phyloP scores from a whole-genome alignment of 2,113 vertebrate species.

The Pseudonaja textilis region DNA sequence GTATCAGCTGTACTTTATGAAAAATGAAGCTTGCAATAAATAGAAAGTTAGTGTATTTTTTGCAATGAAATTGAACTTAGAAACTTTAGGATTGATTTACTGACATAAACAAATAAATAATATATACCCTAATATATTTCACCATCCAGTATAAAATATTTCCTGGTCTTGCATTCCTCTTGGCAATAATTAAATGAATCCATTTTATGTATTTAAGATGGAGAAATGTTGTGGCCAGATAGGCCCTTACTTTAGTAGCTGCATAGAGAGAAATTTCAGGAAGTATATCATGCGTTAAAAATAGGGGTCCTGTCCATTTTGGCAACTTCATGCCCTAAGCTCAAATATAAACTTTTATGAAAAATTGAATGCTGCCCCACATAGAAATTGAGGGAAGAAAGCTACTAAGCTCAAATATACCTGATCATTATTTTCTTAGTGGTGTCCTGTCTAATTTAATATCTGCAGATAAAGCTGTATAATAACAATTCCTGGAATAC shows the following conservation, averaged over 20 bases:
- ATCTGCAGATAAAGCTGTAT: constrained; percentile 2
- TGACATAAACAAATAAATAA: background rate
- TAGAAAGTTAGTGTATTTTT: background rate
- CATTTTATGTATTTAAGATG: background rate
- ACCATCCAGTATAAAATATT: background rate
- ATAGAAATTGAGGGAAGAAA: background rate
- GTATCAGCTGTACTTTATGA: background rate
- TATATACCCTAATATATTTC: background rate
- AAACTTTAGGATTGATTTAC: background rate
- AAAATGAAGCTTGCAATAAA: background rate
- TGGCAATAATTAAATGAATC: background rate
- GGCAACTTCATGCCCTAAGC: background rate
- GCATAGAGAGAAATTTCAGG: background rate
- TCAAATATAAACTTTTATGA: background rate
- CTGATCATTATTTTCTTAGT: constrained; percentile 7
- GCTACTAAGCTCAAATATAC: background rate
- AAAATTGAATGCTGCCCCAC: background rate
- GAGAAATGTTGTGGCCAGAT: background rate
- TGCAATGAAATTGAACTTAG: background rate
- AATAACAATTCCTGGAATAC: constrained; percentile 12
- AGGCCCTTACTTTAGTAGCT: background rate
- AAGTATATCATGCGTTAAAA: background rate
- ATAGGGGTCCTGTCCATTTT: background rate
- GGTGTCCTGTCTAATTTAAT: background rate
- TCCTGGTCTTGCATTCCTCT: background rate